phyloP scores from a whole-genome alignment of 2,797 vertebrate species.

The Odontamblyopus rebecca region DNA sequence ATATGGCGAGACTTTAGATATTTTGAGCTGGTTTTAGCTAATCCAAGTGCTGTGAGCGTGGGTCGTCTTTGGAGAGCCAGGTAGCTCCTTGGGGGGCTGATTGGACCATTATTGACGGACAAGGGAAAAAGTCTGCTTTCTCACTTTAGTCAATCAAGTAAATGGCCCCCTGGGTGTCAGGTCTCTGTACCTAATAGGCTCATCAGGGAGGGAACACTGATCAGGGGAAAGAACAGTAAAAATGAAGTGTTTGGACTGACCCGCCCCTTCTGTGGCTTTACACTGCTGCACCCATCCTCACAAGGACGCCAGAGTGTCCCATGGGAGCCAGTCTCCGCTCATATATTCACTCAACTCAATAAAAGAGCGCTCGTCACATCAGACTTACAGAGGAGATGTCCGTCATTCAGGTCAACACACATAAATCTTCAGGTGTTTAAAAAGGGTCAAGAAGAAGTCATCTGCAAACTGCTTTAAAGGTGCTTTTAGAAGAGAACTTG shows the following conservation, averaged over 20 bases:
- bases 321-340: constrained; percentile 24
- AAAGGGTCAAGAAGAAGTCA: background rate
- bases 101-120: constrained; percentile 77
- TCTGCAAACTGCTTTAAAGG: background rate
- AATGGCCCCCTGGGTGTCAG: constrained; percentile 71
- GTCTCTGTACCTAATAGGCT: constrained; percentile 74
- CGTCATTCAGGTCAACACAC: background rate
- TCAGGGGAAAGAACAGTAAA: constrained; percentile 45
- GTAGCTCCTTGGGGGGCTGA: constrained; percentile 68
- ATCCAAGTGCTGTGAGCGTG: constrained; percentile 37
- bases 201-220: constrained; percentile 68
- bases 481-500: background rate
- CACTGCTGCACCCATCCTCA: constrained; percentile 11
- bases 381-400: constrained; percentile 9
- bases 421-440: background rate
- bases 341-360: constrained; percentile 18
- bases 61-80: constrained; percentile 54
- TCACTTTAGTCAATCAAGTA: constrained; percentile 78
- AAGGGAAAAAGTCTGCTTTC: constrained; percentile 69
- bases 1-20: no score
- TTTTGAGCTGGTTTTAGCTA: constrained; percentile 12
- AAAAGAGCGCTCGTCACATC: background rate
- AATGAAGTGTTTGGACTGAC: constrained; percentile 40
- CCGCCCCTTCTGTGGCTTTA: constrained; percentile 38
- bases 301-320: constrained; percentile 41